Percentiles rank a stretch among this genome's conserved stretches.
Evolutionary conservation across 2,888 invertebrate species (phyloP).

Genomic region (Monopis laevigella): DNA sequence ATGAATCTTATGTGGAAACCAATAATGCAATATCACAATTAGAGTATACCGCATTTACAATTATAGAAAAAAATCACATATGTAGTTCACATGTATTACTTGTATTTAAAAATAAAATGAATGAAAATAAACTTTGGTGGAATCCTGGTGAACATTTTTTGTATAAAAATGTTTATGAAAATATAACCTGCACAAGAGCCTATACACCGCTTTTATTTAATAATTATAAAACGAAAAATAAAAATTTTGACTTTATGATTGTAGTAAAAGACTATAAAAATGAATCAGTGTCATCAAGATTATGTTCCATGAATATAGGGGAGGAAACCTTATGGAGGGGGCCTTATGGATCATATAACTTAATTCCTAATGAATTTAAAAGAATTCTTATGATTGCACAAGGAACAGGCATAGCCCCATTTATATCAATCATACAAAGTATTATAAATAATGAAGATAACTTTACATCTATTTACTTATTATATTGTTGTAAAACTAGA

Average conservation of each 20-base stretch:
- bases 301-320: conserved; percentile 50
- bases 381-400: conserved; percentile 65
- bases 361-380: conserved; percentile 46
- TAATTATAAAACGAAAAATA: conserved; percentile 12
- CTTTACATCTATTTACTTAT: conserved; percentile 69
- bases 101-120: conserved; percentile 28
- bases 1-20: conserved; percentile 3
- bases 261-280: conserved; percentile 68
- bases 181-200: conserved; percentile 34
- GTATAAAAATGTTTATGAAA: conserved; percentile 29
- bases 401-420: conserved; percentile 80
- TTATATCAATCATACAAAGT: conserved; percentile 69
- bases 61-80: conserved; percentile 27
- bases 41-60: conserved; percentile 36
- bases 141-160: conserved; percentile 52
- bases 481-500: conserved; percentile 69
- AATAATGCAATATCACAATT: conserved; percentile 44
- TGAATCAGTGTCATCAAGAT: conserved; percentile 68
- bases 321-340: conserved; percentile 74
- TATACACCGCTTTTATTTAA: conserved; percentile 41
- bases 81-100: conserved; percentile 33
- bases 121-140: conserved; percentile 32
- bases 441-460: conserved; percentile 74
- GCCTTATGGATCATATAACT: conserved; percentile 71
- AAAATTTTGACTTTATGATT: conserved; percentile 61